phyloP scores from a whole-genome alignment of 2,797 vertebrate species.

The Enteromius mattozi region DNA sequence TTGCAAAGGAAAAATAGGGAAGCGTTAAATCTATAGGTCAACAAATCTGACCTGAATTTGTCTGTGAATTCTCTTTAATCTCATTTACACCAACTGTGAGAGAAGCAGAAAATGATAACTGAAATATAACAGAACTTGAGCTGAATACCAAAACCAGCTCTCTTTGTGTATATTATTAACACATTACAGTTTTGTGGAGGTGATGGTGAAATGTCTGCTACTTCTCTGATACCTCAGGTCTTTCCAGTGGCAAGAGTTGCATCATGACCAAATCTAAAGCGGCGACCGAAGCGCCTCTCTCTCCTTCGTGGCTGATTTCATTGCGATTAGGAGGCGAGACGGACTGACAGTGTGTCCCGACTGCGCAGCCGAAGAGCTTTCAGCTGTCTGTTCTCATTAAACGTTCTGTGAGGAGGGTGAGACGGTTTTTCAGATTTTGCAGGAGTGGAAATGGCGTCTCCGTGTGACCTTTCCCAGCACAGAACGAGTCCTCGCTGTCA shows the following conservation, averaged over 20 bases:
- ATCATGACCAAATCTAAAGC: background rate
- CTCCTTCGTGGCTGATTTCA: constrained; percentile 27
- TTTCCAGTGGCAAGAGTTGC: constrained; percentile 17
- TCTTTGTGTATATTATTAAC: background rate
- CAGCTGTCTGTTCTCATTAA: constrained; percentile 32
- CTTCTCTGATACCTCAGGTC: background rate
- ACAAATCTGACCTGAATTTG: constrained; percentile 17
- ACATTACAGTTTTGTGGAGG: background rate
- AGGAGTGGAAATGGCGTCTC: constrained; percentile 34
- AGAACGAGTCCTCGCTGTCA: constrained; percentile 20
- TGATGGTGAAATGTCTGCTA: background rate
- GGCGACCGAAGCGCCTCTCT: background rate
- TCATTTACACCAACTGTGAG: background rate
- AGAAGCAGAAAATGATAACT: background rate
- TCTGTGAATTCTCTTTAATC: constrained; percentile 1
- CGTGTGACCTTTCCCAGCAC: constrained; percentile 38
- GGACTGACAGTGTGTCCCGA: background rate
- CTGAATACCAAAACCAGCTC: background rate
- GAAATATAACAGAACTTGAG: background rate
- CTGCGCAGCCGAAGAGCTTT: constrained; percentile 18
- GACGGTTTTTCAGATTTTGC: background rate
- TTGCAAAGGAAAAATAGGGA: background rate
- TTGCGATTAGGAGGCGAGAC: constrained; percentile 10
- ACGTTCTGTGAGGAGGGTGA: constrained; percentile 5
- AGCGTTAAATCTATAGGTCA: background rate